phyloP scores from a whole-genome alignment of 2,797 vertebrate genomes.

The Chaetodon trifasciatus region DNA sequence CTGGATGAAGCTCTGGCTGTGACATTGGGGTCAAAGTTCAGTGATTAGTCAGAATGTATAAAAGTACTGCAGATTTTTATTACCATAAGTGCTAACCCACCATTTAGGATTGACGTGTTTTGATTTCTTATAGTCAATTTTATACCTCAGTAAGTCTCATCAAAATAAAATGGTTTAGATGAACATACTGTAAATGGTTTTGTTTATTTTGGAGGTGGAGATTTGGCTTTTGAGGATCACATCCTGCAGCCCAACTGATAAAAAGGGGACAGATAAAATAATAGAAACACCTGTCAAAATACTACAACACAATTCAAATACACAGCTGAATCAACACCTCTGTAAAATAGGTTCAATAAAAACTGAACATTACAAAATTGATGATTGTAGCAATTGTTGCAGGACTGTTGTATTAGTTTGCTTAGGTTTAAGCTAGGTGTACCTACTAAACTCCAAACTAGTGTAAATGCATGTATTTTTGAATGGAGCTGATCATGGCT shows the following conservation, averaged over 20 bases:
- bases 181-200: neutral
- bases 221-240: neutral
- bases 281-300: neutral
- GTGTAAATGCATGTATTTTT: neutral
- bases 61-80: neutral
- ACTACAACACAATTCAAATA: neutral
- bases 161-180: neutral
- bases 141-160: no score
- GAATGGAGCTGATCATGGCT: neutral
- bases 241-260: neutral
- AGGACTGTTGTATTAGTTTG: neutral
- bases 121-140: neutral
- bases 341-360: neutral
- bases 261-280: neutral
- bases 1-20: neutral
- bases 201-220: neutral
- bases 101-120: neutral
- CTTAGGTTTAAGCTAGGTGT: neutral
- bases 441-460: neutral
- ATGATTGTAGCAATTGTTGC: neutral
- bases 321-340: neutral
- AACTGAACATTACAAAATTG: neutral
- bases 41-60: neutral
- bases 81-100: neutral
- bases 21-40: constrained; percentile 14